Evolutionary conservation across 2,113 vertebrate genomes (phyloP), one percentile per base, ranked within the genome.

Genomic region (Pseudopodoces humilis): DNA sequence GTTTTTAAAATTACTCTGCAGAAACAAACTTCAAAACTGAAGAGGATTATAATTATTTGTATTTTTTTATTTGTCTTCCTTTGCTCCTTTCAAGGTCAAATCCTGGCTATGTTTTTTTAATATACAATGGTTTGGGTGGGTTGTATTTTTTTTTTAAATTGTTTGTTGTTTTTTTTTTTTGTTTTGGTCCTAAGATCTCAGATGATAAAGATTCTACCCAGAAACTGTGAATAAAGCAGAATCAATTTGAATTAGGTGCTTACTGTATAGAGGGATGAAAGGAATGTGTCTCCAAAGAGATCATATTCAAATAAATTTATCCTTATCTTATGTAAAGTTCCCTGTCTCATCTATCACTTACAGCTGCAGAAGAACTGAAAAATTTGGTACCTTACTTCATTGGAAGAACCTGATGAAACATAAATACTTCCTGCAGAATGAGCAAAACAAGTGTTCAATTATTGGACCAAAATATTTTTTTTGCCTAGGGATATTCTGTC

Each of bases 21-120:
- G 49, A 91, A 84, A 11, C 1, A 71, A 77, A 31, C 27, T 59
- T 5, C 23, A 83, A 72, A 82, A 7, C 5, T 89, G 30, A 75
- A 60, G 33, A 72, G 2, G 2, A 41, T 72, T 11, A 60, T 43
- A 0, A 16, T 31, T 63, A 11, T 39, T 79, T 60, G 82, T 0
- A 3, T 21, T 71, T 79, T 82, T 82, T 76, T 11, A 44, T 69
- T 67, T 23, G 18, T 33, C 23, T 82, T 60, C 39, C 23, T 86
- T 56, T 55, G 27, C 4, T 75, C 6, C 11, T 83, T 88, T 78
- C 70, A 72, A 31, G n/a, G 25, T 60, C 7, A 58, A 88, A 90
- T 67, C 11, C 7, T 53, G 30, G 19, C 4, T 6, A 46, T 1
- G 17, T 30, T n/a, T 39, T 79, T 82, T 75, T 37, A 39, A 46